phyloP scores from a whole-genome alignment of 1,140 invertebrate genomes.

The Megalonaias nervosa region DNA sequence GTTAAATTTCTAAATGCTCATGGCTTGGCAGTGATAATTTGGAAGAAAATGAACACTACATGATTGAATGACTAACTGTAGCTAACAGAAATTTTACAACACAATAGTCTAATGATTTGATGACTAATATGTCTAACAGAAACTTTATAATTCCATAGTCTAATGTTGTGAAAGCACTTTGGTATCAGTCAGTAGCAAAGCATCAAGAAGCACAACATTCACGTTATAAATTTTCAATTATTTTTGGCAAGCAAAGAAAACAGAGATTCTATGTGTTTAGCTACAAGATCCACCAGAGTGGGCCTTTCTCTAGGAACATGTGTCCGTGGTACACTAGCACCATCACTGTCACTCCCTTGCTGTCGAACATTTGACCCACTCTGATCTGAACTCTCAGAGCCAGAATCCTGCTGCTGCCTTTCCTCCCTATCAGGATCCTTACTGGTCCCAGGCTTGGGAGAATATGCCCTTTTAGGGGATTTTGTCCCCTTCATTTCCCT shows the following conservation, averaged over 20 bases:
- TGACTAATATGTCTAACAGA: too few relatives aligned
- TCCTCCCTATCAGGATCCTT: not conserved
- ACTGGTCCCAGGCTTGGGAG: constrained; percentile 28
- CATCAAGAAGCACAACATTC: too few relatives aligned
- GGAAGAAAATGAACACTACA: too few relatives aligned
- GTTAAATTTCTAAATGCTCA: too few relatives aligned
- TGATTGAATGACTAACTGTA: too few relatives aligned
- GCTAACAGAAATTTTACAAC: too few relatives aligned
- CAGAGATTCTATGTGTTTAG: constrained; percentile 58
- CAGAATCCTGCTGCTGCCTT: too few relatives aligned
- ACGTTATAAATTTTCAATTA: not conserved
- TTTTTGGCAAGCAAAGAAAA: constrained; percentile 52
- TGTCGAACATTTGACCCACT: not conserved
- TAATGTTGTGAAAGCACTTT: too few relatives aligned
- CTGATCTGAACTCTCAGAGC: not conserved
- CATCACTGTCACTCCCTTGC: constrained; percentile 3
- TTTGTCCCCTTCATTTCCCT: constrained; percentile 27
- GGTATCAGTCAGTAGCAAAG: too few relatives aligned
- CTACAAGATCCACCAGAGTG: constrained; percentile 54
- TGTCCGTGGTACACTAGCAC: constrained; percentile 17
- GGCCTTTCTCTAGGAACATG: constrained; percentile 41
- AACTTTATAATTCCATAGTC: too few relatives aligned
- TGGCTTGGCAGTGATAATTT: too few relatives aligned
- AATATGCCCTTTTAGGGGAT: constrained; percentile 26
- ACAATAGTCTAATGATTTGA: too few relatives aligned